phyloP scores from a whole-genome alignment of 2,797 vertebrate genomes.

The Eidolon dupreanum region DNA sequence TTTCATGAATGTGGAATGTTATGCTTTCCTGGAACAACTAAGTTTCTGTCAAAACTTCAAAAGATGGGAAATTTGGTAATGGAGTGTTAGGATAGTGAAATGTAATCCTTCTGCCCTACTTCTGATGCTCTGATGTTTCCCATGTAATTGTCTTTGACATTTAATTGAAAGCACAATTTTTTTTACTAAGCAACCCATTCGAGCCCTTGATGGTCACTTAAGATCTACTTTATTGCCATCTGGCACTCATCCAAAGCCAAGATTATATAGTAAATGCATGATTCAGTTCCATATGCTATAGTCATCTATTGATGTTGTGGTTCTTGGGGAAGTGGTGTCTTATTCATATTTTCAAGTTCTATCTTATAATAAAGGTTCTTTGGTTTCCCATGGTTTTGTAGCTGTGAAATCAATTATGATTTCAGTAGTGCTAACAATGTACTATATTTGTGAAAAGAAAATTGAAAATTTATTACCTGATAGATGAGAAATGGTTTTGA shows the following conservation, averaged over 20 bases:
- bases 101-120: not conserved
- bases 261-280: not conserved
- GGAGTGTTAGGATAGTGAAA: slow-evolving; percentile 31
- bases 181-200: slow-evolving; percentile 60
- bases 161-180: slow-evolving; percentile 66
- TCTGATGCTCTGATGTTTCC: slow-evolving; percentile 28
- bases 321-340: slow-evolving; percentile 55
- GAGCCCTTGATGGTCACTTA: slow-evolving; percentile 65
- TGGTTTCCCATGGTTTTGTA: slow-evolving; percentile 56
- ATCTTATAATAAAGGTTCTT: slow-evolving; percentile 60
- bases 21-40: slow-evolving; percentile 44
- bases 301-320: slow-evolving; percentile 64
- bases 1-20: not conserved
- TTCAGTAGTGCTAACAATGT: slow-evolving; percentile 59
- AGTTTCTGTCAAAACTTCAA: slow-evolving; percentile 30
- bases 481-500: slow-evolving; percentile 76
- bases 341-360: slow-evolving; percentile 66
- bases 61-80: slow-evolving; percentile 7
- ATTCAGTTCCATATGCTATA: not conserved
- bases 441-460: slow-evolving; percentile 73
- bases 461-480: slow-evolving; percentile 76
- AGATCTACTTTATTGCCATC: slow-evolving; percentile 52
- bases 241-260: not conserved
- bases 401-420: slow-evolving; percentile 72
- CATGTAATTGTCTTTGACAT: slow-evolving; percentile 63